Conservation (phyloP, 2,888 invertebrate genomes). For the Thymelicus sylvestris region DNA sequence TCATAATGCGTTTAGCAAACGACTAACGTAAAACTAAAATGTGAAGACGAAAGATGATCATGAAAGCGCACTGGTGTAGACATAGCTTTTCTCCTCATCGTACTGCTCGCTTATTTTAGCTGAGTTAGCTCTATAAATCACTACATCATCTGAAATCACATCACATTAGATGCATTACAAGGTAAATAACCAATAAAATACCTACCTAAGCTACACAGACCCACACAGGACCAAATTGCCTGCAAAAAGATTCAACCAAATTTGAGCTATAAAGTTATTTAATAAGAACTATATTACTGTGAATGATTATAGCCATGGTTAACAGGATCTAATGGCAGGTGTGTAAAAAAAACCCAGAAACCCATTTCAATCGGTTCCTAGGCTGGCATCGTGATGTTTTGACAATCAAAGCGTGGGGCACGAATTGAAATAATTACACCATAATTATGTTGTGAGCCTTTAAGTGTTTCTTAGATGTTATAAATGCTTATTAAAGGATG, state of each 20-base stretch:
- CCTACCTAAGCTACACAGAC: neutral
- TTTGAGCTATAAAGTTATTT: neutral
- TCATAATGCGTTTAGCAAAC: no score
- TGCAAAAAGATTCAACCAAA: neutral
- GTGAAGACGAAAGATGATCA: no score
- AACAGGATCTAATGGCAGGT: constrained; percentile 16
- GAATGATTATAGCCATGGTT: neutral
- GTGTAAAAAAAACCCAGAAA: constrained; percentile 32
- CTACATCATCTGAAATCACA: no score
- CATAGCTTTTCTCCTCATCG: no score
- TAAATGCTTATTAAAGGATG: constrained; percentile 1
- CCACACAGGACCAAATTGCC: constrained; percentile 2
- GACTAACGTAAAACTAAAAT: no score
- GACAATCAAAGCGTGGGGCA: constrained; percentile 46
- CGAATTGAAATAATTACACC: constrained; percentile 45
- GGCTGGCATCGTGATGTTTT: constrained; percentile 47
- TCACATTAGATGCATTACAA: constrained; percentile 8
- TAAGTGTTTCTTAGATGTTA: neutral
- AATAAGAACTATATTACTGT: constrained; percentile 12
- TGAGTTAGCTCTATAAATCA: no score
- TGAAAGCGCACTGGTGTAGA: no score
- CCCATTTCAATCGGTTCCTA: constrained; percentile 40
- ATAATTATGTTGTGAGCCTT: constrained; percentile 39
- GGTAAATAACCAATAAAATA: neutral
- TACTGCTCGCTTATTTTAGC: no score